These are phyloP conservation scores for Laothoe populi DNA, from an alignment of 2,888 invertebrate species.

Conservation along the genomic window DNA sequence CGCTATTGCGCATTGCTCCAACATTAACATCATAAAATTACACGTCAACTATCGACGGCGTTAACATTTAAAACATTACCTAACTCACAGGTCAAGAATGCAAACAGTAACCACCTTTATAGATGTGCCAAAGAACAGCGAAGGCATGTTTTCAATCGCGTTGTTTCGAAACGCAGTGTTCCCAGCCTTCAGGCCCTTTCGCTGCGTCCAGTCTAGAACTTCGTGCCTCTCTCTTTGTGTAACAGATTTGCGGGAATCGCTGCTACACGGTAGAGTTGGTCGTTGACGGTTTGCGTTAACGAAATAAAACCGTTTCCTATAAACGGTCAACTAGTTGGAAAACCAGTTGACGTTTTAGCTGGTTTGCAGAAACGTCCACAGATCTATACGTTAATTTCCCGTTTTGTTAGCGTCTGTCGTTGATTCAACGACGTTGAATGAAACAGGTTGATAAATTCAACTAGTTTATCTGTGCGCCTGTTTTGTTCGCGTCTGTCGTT, in stretches of 20 bases:
- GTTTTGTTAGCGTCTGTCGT: no score
- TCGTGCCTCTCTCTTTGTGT: conserved; percentile 14
- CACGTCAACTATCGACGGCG: neutral
- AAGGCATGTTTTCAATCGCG: neutral
- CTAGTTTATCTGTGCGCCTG: no score
- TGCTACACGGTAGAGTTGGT: conserved; percentile 1
- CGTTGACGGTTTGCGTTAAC: no score
- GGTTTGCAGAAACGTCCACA: no score
- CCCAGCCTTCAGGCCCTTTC: conserved; percentile 63
- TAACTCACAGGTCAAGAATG: neutral
- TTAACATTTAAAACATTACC: conserved; percentile 13
- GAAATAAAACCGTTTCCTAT: no score
- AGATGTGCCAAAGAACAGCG: conserved; percentile 14
- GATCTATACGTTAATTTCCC: no score
- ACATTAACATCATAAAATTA: neutral
- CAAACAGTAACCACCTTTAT: neutral
- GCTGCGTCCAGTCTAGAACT: conserved; percentile 18
- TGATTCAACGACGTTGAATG: no score
- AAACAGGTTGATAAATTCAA: no score
- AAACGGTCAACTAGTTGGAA: no score
- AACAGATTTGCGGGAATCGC: conserved; percentile 9
- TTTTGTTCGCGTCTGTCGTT: no score
- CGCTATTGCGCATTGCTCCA: neutral
- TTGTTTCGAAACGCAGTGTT: conserved; percentile 58
- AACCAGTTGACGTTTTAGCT: no score